Evolutionary conservation across 2,888 invertebrate species (phyloP).

Genomic region (Hirtodrosophila histrioides): DNA sequence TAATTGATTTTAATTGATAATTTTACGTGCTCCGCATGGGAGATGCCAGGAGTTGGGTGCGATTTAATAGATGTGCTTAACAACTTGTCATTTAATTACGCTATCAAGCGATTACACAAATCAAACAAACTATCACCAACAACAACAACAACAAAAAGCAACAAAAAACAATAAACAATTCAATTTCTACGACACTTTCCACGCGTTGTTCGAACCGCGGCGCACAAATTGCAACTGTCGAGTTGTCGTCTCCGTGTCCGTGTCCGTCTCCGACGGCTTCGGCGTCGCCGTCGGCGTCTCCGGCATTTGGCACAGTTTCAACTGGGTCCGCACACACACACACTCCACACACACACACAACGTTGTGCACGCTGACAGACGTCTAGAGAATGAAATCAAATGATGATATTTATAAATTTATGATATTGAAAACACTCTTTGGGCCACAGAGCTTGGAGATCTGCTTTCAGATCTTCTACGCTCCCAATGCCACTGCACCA

Average conservation of each 20-base stretch:
- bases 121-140: conserved; percentile 11
- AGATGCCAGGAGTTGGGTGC: conserved; percentile 7
- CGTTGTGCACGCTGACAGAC: neutral
- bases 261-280: conserved; percentile 8
- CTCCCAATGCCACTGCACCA: conserved; percentile 6
- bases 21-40: conserved; percentile 30
- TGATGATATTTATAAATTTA: conserved; percentile 69
- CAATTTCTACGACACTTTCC: conserved; percentile 31
- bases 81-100: conserved; percentile 63
- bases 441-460: conserved; percentile 4
- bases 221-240: conserved; percentile 76
- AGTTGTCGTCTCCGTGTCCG: conserved; percentile 57
- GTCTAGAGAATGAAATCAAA: conserved; percentile 23
- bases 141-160: conserved; percentile 3
- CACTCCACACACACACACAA: neutral
- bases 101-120: conserved; percentile 34
- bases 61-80: conserved; percentile 54
- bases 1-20: conserved; percentile 73
- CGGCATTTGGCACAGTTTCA: conserved; percentile 64
- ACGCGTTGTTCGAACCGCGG: conserved; percentile 65
- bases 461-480: no score
- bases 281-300: conserved; percentile 21
- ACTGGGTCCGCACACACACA: conserved; percentile 17
- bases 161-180: conserved; percentile 5
- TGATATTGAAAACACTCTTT: conserved; percentile 55